A percentile compares a stretch with the other conserved stretches of the same genome.
These are phyloP conservation scores for Myotis lucifugus DNA, from an alignment of 2,113 vertebrate genomes.

Conservation along the genomic window DNA sequence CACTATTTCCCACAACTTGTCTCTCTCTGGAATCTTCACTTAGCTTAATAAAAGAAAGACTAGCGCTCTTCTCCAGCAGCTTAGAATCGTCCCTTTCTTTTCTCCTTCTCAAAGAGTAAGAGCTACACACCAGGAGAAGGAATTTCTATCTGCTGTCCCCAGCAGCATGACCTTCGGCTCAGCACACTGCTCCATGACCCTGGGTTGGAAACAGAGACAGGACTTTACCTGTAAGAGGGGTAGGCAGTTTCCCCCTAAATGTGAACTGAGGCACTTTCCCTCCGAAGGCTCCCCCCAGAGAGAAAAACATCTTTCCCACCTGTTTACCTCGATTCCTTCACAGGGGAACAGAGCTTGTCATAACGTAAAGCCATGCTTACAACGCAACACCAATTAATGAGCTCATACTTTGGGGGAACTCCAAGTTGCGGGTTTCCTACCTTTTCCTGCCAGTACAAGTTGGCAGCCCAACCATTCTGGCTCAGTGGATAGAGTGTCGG, in stretches of 20 bases:
- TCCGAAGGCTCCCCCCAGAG: neutral
- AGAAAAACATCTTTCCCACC: neutral
- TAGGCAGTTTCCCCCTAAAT: neutral
- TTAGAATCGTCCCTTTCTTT: neutral
- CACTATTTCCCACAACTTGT: neutral
- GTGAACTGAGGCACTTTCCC: neutral
- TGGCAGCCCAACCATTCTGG: neutral
- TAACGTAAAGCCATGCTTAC: neutral
- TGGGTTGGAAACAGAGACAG: neutral
- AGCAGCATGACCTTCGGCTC: neutral
- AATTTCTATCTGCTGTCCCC: neutral
- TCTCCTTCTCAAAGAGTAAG: neutral
- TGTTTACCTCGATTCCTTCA: slow-evolving; percentile 10
- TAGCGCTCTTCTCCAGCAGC: neutral
- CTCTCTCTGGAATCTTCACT: neutral
- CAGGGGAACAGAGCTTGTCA: neutral
- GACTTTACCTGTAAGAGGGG: neutral
- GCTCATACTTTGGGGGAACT: neutral
- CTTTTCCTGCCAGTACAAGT: neutral
- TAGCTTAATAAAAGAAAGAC: neutral
- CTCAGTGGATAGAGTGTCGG: no score
- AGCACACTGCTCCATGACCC: neutral
- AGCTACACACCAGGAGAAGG: neutral
- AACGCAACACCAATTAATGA: neutral
- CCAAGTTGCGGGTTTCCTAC: neutral